These are phyloP conservation scores for Aphelinus atriplicis DNA, from an alignment of 1,140 invertebrate species.

Conservation along the genomic window DNA sequence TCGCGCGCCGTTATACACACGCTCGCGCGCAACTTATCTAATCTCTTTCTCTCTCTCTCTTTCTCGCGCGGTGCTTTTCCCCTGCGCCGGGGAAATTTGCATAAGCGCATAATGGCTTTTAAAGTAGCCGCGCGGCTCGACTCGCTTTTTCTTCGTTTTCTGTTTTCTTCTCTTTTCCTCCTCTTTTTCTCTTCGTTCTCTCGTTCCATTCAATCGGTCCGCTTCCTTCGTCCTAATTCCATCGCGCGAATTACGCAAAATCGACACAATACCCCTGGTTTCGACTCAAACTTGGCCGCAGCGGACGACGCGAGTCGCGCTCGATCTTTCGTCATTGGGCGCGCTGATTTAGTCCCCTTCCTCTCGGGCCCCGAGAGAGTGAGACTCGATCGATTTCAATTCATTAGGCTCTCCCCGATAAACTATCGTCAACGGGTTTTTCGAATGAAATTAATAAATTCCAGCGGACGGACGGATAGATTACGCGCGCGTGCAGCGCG, in stretches of 20 bases:
- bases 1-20: constrained; percentile 14
- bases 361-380: no score
- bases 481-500: no score
- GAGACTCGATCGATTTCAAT: no score
- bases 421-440: no score
- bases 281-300: no score
- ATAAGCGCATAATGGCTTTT: neutral
- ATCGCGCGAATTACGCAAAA: neutral
- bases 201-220: neutral
- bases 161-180: neutral
- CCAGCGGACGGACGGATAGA: no score
- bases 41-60: neutral
- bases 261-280: neutral
- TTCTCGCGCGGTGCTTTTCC: neutral
- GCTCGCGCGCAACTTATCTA: constrained; percentile 2
- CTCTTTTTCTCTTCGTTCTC: neutral
- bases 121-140: neutral
- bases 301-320: no score
- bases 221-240: neutral
- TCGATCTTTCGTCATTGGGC: no score
- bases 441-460: no score
- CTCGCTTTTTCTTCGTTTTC: neutral
- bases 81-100: neutral
- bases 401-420: no score
- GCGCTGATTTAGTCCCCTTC: no score